Base-by-base conservation (phyloP, 2,888 invertebrate species). In the Tanytarsus gracilentus region DNA sequence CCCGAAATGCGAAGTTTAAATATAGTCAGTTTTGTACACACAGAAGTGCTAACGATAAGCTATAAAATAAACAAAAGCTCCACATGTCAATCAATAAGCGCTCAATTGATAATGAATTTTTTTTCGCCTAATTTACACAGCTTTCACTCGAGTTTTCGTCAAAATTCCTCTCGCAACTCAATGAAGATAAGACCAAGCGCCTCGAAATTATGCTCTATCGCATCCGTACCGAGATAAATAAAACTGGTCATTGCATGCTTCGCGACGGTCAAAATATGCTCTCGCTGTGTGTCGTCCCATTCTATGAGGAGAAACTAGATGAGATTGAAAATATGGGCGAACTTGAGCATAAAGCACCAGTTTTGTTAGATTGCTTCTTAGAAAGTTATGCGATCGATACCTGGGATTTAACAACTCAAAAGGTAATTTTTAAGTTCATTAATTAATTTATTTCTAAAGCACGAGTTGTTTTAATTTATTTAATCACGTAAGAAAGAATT, bases 371-470 rank as follows among this genome's bases (percentile, higher is more conserved):
- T 70, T 81, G 81, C 67, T 74, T 81, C 53, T 79, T 81, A 63
- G 77, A 79, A 49, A 40, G 16, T 39, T 83, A 82, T 68, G 78
- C 81, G 33, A 76, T 77, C 0, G 83, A 83, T 66, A 83, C 86
- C 66, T 88, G 88, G 88, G 89, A 89, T 71, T 78, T 89, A 60
- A 88, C 88, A 16, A 88, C 89, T 1, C 85, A 87, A 67, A 86
- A 88, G 78, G 86, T 87, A 63, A 68, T 21, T 25, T 62, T 60
- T 51, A 8, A 9, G 25, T 21, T 44, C 11, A n/a, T 48, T 62
- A n/a, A 40, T 44, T 25, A 6, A 40, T n/a, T 55, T 26, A 53
- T 14, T 29, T 40, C 23, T n/a, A n/a, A n/a, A n/a, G n/a, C n/a
- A n/a, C n/a, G n/a, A n/a, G n/a, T n/a, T n/a, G n/a, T n/a, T n/a